Percentiles rank a stretch among this genome's conserved stretches.
phyloP scores from a whole-genome alignment of 1,140 invertebrate species.

The Zaprionus nigranus region DNA sequence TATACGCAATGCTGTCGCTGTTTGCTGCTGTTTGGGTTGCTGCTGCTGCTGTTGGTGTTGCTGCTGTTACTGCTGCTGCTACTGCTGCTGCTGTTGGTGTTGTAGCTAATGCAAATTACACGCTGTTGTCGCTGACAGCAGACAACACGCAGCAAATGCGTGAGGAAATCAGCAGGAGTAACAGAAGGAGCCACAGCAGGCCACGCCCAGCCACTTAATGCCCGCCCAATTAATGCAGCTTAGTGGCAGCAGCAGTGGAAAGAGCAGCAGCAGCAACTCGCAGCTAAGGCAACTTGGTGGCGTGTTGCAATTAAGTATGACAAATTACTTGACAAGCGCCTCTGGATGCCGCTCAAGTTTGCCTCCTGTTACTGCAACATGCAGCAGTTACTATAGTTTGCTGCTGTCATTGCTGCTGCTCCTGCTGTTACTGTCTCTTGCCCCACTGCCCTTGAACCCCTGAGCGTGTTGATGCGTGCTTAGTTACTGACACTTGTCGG shows the following conservation, averaged over 20 bases:
- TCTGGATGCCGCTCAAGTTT: slow-evolving; percentile 35
- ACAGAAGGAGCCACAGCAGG: neutral
- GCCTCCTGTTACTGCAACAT: slow-evolving; percentile 12
- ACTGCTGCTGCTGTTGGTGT: neutral
- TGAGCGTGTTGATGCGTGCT: slow-evolving; percentile 40
- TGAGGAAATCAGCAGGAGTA: slow-evolving; percentile 19
- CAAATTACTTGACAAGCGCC: slow-evolving; percentile 66
- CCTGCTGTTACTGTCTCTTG: slow-evolving; percentile 9
- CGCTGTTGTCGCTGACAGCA: slow-evolving; percentile 24
- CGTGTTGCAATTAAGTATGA: slow-evolving; percentile 67
- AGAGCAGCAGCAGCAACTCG: slow-evolving; percentile 11
- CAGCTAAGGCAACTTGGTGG: slow-evolving; percentile 48
- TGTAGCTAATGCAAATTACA: slow-evolving; percentile 27
- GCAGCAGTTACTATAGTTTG: neutral
- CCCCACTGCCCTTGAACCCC: neutral
- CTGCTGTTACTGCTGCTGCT: neutral
- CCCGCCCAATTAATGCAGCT: slow-evolving; percentile 60
- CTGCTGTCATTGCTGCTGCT: neutral
- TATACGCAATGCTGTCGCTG: slow-evolving; percentile 35
- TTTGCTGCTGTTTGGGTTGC: neutral
- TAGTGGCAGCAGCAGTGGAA: slow-evolving; percentile 21
- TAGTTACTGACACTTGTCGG: slow-evolving; percentile 48
- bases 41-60: neutral
- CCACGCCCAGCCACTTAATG: slow-evolving; percentile 46
- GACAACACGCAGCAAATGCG: slow-evolving; percentile 12